Conservation (phyloP, 2,113 vertebrate genomes). For the Uria lomvia region DNA sequence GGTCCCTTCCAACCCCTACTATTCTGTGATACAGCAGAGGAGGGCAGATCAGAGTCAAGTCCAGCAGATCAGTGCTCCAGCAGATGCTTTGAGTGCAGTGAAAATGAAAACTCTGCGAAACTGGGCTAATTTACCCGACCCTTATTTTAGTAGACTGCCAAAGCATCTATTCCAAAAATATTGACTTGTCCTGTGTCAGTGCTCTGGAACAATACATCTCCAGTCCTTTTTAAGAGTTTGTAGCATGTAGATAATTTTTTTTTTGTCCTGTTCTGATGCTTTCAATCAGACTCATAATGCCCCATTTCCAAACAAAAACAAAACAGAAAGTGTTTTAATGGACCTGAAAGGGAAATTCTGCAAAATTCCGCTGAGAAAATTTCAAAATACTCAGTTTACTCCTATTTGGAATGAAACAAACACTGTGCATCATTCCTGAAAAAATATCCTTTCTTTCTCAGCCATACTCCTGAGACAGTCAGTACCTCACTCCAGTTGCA, state of each 20-base stretch:
- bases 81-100: background rate
- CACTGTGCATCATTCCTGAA: background rate
- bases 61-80: background rate
- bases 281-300: background rate
- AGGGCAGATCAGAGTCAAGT: background rate
- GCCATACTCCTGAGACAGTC: accelerated
- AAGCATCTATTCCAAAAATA: background rate
- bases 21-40: background rate
- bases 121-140: background rate
- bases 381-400: background rate
- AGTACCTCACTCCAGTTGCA: accelerated
- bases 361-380: background rate
- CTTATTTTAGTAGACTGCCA: background rate
- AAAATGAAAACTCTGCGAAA: background rate
- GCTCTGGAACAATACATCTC: background rate
- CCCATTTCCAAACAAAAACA: background rate
- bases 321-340: background rate
- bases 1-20: too few relatives aligned
- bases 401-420: background rate
- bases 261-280: background rate
- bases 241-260: background rate
- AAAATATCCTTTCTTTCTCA: background rate
- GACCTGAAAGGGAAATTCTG: background rate
- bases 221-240: background rate
- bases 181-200: background rate